Percentiles rank a stretch among this genome's conserved stretches.
These are phyloP conservation scores for Geodia barretti DNA, from an alignment of 37 sponge, comb jelly and placozoan genomes.

Conservation along the genomic window DNA sequence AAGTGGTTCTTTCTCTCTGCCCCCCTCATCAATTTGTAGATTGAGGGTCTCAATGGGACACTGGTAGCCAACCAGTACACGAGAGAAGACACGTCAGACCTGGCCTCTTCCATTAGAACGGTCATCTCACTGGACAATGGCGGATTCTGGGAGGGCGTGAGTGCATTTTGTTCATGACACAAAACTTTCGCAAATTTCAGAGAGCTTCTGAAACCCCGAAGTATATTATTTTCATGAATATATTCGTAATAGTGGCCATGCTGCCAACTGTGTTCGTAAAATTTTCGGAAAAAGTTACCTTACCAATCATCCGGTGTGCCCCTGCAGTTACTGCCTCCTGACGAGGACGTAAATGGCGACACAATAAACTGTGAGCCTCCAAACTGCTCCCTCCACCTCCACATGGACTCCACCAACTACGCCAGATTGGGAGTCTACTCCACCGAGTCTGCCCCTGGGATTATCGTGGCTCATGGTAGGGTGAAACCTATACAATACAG, in stretches of 20 bases:
- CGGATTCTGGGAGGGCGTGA: slow-evolving; percentile 61
- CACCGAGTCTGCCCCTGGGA: slow-evolving; percentile 56
- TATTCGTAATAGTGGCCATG: too few species aligned
- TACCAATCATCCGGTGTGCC: too few species aligned
- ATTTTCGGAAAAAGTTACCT: too few species aligned
- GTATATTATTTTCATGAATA: too few species aligned
- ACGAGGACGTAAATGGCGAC: neutral
- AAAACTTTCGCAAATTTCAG: too few species aligned
- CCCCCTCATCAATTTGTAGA: too few species aligned
- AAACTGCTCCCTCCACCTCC: slow-evolving; percentile 75
- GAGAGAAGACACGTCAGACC: neutral
- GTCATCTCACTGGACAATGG: slow-evolving; percentile 72
- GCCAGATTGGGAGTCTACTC: slow-evolving; percentile 67
- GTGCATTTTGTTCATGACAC: too few species aligned
- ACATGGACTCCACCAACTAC: slow-evolving; percentile 64
- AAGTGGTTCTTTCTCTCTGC: neutral
- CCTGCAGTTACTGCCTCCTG: too few species aligned
- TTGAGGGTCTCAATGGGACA: slow-evolving; percentile 67
- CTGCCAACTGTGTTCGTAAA: too few species aligned
- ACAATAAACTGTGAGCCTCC: slow-evolving; percentile 35
- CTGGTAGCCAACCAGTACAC: slow-evolving; percentile 69
- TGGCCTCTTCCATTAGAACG: slow-evolving; percentile 15
- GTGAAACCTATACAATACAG: too few species aligned
- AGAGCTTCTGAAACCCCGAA: too few species aligned
- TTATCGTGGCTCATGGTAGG: slow-evolving; percentile 77